A percentile compares a stretch with the other conserved stretches of the same genome.
Evolutionary conservation across 2,797 vertebrate species (phyloP).

Genomic region (Prionace glauca): DNA sequence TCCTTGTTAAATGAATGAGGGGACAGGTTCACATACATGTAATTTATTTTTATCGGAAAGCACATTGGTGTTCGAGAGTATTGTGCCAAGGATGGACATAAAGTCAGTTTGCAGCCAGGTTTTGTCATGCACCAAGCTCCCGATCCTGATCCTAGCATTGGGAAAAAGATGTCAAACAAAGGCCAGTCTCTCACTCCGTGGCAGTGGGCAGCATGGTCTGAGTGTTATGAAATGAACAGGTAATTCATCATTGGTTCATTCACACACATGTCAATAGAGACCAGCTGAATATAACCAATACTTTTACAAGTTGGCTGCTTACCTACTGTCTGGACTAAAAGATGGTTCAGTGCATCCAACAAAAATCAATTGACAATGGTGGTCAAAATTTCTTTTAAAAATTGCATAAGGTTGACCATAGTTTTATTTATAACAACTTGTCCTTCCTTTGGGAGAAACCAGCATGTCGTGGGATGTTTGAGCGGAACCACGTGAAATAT

Average conservation of each 20-base stretch:
- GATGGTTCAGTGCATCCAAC: neutral
- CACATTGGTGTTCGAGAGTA: neutral
- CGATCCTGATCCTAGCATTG: neutral
- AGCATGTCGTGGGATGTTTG: neutral
- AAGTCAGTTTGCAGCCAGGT: neutral
- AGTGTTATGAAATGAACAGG: neutral
- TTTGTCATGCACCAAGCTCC: neutral
- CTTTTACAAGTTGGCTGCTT: neutral
- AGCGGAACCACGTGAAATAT: neutral
- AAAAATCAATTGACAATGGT: neutral
- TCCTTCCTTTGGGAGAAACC: neutral
- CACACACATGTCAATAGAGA: neutral
- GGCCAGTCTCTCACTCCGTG: neutral
- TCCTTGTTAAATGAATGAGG: neutral
- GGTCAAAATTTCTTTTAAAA: neutral
- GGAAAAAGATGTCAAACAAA: neutral
- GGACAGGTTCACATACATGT: neutral
- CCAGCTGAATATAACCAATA: neutral
- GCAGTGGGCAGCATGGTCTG: neutral
- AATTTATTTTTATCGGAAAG: neutral
- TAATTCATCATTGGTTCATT: neutral
- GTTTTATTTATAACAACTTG: neutral
- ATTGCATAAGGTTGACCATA: neutral
- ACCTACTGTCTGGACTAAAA: neutral
- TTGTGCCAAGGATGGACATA: neutral